A percentile compares a stretch with the other conserved stretches of the same genome.
Evolutionary conservation across 1,140 invertebrate species (phyloP).

Genomic region (Drosophila carrolli): DNA sequence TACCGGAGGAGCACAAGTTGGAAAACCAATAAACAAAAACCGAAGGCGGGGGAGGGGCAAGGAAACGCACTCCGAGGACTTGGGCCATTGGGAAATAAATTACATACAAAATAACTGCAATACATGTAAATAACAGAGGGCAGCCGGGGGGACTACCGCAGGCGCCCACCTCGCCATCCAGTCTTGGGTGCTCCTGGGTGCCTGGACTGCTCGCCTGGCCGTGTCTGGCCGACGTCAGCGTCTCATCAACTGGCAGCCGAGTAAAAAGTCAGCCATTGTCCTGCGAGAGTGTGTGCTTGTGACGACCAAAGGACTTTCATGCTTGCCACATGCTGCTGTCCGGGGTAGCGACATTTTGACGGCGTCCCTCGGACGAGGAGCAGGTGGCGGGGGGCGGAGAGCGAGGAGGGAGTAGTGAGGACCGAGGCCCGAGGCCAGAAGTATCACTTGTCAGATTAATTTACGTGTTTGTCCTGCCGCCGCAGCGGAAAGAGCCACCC

Average conservation of each 20-base stretch:
- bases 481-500: slow-evolving; percentile 56
- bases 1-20: slow-evolving; percentile 40
- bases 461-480: slow-evolving; percentile 77
- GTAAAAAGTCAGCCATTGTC: slow-evolving; percentile 73
- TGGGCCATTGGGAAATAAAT: slow-evolving; percentile 67
- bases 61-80: slow-evolving; percentile 56
- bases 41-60: neutral
- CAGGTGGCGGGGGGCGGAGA: neutral
- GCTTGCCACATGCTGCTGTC: slow-evolving; percentile 81
- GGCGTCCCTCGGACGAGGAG: slow-evolving; percentile 18
- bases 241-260: slow-evolving; percentile 72
- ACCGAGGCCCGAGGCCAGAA: slow-evolving; percentile 66
- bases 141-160: slow-evolving; percentile 20
- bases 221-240: slow-evolving; percentile 63
- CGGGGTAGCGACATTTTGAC: slow-evolving; percentile 76
- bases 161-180: slow-evolving; percentile 8
- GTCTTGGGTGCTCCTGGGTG: slow-evolving; percentile 20
- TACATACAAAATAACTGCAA: slow-evolving; percentile 82
- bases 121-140: slow-evolving; percentile 80
- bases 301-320: slow-evolving; percentile 73
- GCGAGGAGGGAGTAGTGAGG: slow-evolving; percentile 16
- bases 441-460: slow-evolving; percentile 81
- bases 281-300: slow-evolving; percentile 50
- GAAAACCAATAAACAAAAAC: slow-evolving; percentile 79
- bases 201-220: slow-evolving; percentile 21